These are phyloP conservation scores for Proales similis DNA, from an alignment of 1,140 invertebrate genomes.

Conservation along the genomic window DNA sequence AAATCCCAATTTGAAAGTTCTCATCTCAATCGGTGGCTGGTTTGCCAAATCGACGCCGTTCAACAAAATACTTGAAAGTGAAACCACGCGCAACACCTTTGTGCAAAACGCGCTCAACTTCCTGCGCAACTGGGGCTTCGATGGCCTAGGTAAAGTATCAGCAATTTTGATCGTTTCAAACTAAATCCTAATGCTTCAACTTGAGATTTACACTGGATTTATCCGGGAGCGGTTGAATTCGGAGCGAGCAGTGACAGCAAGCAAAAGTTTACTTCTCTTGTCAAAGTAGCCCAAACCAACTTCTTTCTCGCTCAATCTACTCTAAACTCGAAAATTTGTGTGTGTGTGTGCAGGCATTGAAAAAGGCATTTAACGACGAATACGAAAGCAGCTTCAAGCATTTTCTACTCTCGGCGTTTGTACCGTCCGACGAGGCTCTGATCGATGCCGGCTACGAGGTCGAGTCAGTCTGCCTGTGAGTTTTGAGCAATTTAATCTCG, in stretches of 20 bases:
- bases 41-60: conserved; percentile 62
- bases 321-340: too few relatives aligned
- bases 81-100: conserved; percentile 56
- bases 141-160: conserved; percentile 61
- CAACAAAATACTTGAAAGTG: conserved; percentile 40
- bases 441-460: conserved; percentile 88
- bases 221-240: conserved; percentile 81
- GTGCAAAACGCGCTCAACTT: conserved; percentile 64
- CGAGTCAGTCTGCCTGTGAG: conserved; percentile 65
- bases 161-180: not conserved
- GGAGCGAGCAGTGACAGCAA: conserved; percentile 45
- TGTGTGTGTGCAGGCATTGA: conserved; percentile 16
- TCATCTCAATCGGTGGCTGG: conserved; percentile 67
- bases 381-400: conserved; percentile 31
- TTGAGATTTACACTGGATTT: conserved; percentile 86
- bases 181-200: not conserved
- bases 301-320: not conserved
- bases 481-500: too few relatives aligned
- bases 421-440: conserved; percentile 53
- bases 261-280: conserved; percentile 20
- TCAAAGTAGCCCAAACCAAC: conserved; percentile 1
- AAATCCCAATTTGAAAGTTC: conserved; percentile 65
- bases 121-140: conserved; percentile 80
- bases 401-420: conserved; percentile 22
- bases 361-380: conserved; percentile 36